Percentiles rank a stretch among this genome's conserved stretches.
Evolutionary conservation across 2,888 invertebrate genomes (phyloP).

Genomic region (Pammene fasciana): DNA sequence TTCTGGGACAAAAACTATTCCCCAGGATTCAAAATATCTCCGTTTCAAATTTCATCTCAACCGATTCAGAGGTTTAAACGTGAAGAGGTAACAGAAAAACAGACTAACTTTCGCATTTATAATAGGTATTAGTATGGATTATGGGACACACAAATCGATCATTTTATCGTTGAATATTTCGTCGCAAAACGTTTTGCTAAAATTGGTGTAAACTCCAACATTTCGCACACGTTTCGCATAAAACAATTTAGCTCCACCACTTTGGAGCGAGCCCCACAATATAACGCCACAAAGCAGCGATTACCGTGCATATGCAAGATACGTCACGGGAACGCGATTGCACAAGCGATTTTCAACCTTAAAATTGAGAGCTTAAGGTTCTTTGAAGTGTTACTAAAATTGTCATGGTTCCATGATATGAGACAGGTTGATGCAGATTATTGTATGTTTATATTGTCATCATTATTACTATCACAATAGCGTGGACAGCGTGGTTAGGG

Average conservation of each 20-base stretch:
- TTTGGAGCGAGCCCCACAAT: constrained; percentile 19
- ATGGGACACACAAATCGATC: too few relatives aligned
- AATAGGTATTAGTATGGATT: too few relatives aligned
- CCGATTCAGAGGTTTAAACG: too few relatives aligned
- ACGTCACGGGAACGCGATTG: constrained; percentile 22
- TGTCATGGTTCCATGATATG: background rate
- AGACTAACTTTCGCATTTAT: too few relatives aligned
- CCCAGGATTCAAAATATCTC: background rate
- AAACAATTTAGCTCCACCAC: constrained; percentile 18
- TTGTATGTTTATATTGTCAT: constrained; percentile 20
- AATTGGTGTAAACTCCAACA: too few relatives aligned
- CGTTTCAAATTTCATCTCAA: too few relatives aligned
- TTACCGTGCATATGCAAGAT: constrained; percentile 29
- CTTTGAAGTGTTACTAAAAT: constrained; percentile 13
- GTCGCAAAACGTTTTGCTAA: too few relatives aligned
- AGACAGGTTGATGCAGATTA: constrained; percentile 21
- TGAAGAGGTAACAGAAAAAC: too few relatives aligned
- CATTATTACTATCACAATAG: background rate
- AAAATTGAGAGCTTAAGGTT: background rate
- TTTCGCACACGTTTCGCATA: background rate
- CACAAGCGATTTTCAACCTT: background rate
- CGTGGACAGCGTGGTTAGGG: background rate
- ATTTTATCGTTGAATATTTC: too few relatives aligned
- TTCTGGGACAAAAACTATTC: background rate
- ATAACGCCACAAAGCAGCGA: constrained; percentile 30